Conservation (phyloP, 2,888 invertebrate genomes). For the Agonopterix arenella region DNA sequence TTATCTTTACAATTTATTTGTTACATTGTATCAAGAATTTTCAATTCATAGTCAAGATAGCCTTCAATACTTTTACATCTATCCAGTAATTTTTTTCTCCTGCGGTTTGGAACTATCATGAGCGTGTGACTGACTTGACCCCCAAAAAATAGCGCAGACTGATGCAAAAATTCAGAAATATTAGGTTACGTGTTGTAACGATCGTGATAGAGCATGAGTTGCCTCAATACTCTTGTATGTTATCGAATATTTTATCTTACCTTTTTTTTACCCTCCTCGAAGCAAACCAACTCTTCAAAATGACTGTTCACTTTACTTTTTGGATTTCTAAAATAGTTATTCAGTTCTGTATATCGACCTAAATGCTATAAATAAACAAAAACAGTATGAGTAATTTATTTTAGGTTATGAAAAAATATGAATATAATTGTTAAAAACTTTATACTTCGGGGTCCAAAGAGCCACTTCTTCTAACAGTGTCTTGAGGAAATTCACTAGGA, state of each 20-base stretch:
- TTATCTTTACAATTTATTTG: no score
- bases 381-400: not conserved
- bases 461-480: slow-evolving; percentile 53
- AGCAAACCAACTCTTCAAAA: slow-evolving; percentile 60
- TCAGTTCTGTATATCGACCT: slow-evolving; percentile 54
- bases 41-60: no score
- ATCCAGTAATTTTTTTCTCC: no score
- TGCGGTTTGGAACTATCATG: not conserved
- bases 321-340: slow-evolving; percentile 49
- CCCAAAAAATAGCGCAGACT: not conserved
- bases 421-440: not conserved
- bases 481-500: slow-evolving; percentile 61
- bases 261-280: slow-evolving; percentile 39
- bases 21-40: no score
- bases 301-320: slow-evolving; percentile 49
- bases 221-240: slow-evolving; percentile 5
- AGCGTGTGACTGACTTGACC: slow-evolving; percentile 1
- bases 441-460: slow-evolving; percentile 51
- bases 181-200: not conserved
- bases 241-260: slow-evolving; percentile 25
- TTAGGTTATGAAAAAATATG: no score
- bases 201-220: slow-evolving; percentile 8
- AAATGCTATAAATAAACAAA: slow-evolving; percentile 41
- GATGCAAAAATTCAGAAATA: not conserved
- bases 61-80: no score